phyloP scores from a whole-genome alignment of 2,888 invertebrate genomes.

The Cephonodes hylas region DNA sequence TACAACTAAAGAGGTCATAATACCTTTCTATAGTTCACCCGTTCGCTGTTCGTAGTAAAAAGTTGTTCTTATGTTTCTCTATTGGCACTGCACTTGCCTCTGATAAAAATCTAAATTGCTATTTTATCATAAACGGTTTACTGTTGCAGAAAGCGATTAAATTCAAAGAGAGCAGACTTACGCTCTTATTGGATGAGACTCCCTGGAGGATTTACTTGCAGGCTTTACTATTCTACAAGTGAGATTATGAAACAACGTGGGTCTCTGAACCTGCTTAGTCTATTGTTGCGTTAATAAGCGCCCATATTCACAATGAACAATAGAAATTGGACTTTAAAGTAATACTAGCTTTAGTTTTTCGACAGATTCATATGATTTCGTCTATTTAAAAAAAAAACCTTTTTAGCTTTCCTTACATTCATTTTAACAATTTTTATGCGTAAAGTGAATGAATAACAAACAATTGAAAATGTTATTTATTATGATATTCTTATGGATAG shows the following conservation, averaged over 20 bases:
- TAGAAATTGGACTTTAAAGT: background rate
- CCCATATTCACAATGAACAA: background rate
- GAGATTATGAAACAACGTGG: background rate
- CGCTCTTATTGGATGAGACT: background rate
- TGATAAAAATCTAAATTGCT: background rate
- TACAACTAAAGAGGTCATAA: too few relatives aligned
- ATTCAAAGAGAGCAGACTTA: background rate
- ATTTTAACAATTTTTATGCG: too few relatives aligned
- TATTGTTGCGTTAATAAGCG: background rate
- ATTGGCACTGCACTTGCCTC: background rate
- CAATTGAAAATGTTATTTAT: too few relatives aligned
- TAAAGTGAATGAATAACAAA: too few relatives aligned
- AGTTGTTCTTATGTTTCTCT: too few relatives aligned
- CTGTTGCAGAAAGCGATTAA: background rate
- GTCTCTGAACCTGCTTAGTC: background rate
- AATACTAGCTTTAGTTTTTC: too few relatives aligned
- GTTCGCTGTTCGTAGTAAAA: too few relatives aligned
- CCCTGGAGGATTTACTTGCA: background rate
- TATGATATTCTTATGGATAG: too few relatives aligned
- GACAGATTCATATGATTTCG: too few relatives aligned
- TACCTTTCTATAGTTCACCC: too few relatives aligned
- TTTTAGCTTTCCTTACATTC: too few relatives aligned
- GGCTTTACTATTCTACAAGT: slow-evolving; percentile 3
- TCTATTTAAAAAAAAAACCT: too few relatives aligned
- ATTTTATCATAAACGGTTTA: background rate